Evolutionary conservation across 2,888 invertebrate genomes (phyloP).

Genomic region (Drosophila tanythrix): DNA sequence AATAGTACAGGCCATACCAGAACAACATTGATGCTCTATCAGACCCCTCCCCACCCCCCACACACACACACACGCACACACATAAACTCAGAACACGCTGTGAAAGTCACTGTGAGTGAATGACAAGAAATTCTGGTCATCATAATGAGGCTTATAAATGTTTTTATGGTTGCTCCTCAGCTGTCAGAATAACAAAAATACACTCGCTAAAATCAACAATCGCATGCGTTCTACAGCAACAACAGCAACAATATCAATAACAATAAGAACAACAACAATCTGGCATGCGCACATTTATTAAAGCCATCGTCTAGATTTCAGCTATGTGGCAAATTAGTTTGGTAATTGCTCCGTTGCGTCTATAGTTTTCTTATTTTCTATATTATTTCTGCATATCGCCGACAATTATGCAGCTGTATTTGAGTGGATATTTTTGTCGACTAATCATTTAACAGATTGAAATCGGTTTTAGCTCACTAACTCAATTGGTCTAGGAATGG

Average conservation of each 20-base stretch:
- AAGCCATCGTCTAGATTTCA: slow-evolving; percentile 60
- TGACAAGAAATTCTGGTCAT: slow-evolving; percentile 79
- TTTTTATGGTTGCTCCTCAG: slow-evolving; percentile 72
- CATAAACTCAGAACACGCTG: slow-evolving; percentile 40
- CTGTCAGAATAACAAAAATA: slow-evolving; percentile 55
- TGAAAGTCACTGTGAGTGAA: slow-evolving; percentile 71
- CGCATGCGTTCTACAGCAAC: slow-evolving; percentile 19
- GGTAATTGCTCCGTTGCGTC: slow-evolving; percentile 58
- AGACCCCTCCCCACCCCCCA: not conserved
- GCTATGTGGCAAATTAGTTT: slow-evolving; percentile 68
- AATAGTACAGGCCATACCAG: slow-evolving; percentile 40
- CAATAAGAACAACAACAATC: slow-evolving; percentile 56
- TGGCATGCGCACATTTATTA: slow-evolving; percentile 78
- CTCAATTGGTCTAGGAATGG: not conserved
- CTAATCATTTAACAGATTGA: slow-evolving; percentile 12
- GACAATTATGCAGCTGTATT: slow-evolving; percentile 35
- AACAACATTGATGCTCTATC: slow-evolving; percentile 46
- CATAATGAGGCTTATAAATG: slow-evolving; percentile 80
- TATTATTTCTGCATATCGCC: slow-evolving; percentile 6
- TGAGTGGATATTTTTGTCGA: slow-evolving; percentile 2
- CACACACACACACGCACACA: not conserved
- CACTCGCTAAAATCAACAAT: slow-evolving; percentile 35
- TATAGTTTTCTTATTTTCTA: slow-evolving; percentile 15
- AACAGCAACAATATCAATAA: not conserved
- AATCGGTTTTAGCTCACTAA: slow-evolving; percentile 5